phyloP scores from a whole-genome alignment of 1,140 invertebrate genomes.

The Whitmania pigra region DNA sequence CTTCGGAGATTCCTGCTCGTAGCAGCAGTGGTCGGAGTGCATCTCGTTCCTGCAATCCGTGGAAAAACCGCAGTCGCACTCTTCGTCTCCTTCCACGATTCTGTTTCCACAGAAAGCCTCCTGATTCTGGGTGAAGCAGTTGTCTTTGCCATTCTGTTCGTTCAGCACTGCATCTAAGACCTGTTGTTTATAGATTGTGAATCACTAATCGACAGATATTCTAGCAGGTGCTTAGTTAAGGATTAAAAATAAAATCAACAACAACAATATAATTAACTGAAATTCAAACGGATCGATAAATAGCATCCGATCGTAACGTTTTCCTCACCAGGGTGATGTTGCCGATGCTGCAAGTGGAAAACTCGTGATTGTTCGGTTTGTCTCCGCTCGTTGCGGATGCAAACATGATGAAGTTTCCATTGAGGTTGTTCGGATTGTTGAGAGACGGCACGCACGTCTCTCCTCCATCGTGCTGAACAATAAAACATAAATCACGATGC shows the following conservation, averaged over 20 bases:
- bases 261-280: not conserved
- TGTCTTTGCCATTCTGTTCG: constrained; percentile 75
- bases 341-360: constrained; percentile 55
- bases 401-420: constrained; percentile 74
- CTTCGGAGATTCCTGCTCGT: constrained; percentile 48
- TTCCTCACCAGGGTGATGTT: constrained; percentile 62
- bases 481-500: not conserved
- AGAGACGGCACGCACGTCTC: constrained; percentile 55
- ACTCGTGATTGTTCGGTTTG: constrained; percentile 38
- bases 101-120: constrained; percentile 98
- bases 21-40: constrained; percentile 62
- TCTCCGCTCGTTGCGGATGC: constrained; percentile 41
- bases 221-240: too few species aligned
- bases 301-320: not conserved
- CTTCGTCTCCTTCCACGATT: constrained; percentile 91
- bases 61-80: constrained; percentile 95
- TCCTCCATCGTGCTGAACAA: constrained; percentile 80
- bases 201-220: too few species aligned
- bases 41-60: constrained; percentile 55
- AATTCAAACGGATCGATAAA: not conserved
- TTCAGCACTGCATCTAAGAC: constrained; percentile 48
- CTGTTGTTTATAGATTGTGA: constrained; percentile 33
- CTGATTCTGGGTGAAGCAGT: constrained; percentile 78
- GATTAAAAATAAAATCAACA: not conserved
- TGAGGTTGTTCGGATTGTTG: constrained; percentile 62